Percentiles rank a stretch among this genome's conserved stretches.
Evolutionary conservation across 1,140 invertebrate genomes (phyloP).

Genomic region (Lasioglossum albipes): DNA sequence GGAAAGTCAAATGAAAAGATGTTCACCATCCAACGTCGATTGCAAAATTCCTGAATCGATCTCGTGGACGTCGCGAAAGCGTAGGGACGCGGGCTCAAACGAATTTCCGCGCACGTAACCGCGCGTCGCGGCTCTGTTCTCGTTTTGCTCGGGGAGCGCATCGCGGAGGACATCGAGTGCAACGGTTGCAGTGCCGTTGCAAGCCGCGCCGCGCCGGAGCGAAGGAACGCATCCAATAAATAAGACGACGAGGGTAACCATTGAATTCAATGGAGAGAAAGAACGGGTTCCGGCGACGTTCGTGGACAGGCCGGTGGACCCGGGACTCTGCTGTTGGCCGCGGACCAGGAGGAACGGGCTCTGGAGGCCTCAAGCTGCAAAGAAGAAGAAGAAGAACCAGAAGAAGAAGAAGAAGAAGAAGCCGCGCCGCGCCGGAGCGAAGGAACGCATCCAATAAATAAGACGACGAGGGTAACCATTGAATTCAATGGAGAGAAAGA

Average conservation of each 20-base stretch:
- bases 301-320: constrained; percentile 32
- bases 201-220: constrained; percentile 50
- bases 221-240: constrained; percentile 74
- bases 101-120: constrained; percentile 43
- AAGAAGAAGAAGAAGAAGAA: constrained; percentile 2
- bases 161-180: constrained; percentile 25
- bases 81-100: not conserved
- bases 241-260: constrained; percentile 77
- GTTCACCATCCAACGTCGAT: too few species aligned
- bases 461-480: constrained; percentile 77
- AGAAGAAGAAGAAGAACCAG: too few species aligned
- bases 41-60: too few species aligned
- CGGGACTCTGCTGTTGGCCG: not conserved
- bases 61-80: too few species aligned
- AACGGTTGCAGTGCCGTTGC: constrained; percentile 38
- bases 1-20: too few species aligned
- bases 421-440: constrained; percentile 53
- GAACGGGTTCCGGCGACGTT: constrained; percentile 63
- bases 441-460: constrained; percentile 75
- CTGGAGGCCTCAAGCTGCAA: too few species aligned
- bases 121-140: not conserved
- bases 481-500: constrained; percentile 77
- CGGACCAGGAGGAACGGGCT: too few species aligned
- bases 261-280: constrained; percentile 78
- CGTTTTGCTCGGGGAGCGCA: not conserved